Evolutionary conservation across 2,113 vertebrate genomes (phyloP), one percentile per base, ranked within the genome.

Genomic region (Condylura cristata): DNA sequence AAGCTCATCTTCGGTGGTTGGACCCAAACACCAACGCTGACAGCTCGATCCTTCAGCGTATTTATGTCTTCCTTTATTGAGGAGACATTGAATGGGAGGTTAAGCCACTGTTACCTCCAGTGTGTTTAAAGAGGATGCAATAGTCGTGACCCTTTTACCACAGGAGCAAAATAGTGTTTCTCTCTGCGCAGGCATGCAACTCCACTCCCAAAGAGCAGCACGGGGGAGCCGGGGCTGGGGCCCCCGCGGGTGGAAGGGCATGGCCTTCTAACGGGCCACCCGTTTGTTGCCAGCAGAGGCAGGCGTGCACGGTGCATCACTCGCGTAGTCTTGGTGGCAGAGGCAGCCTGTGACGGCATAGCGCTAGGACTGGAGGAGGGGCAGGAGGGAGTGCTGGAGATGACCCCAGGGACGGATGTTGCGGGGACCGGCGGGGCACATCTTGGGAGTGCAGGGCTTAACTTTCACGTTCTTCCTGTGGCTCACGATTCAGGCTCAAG

Each of bases 1-100:
- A 65, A 86, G 16, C 70, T 92, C n/a, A 74, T 81, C 71, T 68
- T 86, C 65, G 53, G n/a, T 83, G 39, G n/a, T 61, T 89, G 66
- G 41, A 61, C n/a, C 32, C 80, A 34, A 86, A 86, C 85, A 44
- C 17, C 4, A 72, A 22, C 66, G 63, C 82, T 86, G 72, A 66
- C 6, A 32, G 18, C 17, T 24, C 86, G 63, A 30, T 51, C 24
- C 16, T 92, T 63, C 22, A 10, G 7, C 53, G 9, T 22, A 56
- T 22, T 8, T 56, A n/a, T n/a, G 20, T 56, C 14, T 53, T 53
- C 51, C 51, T 53, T 53, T 53, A 53, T 6, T 20, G 51, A 3
- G 16, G 51, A 4, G 8, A 53, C 51, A 53, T 53, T 17, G 8
- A 53, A 20, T 20, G 3, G 51, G 51, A 53, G 51, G 51, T 3